Base-by-base conservation (phyloP, 2,113 vertebrate species). In the Maylandia zebra region DNA sequence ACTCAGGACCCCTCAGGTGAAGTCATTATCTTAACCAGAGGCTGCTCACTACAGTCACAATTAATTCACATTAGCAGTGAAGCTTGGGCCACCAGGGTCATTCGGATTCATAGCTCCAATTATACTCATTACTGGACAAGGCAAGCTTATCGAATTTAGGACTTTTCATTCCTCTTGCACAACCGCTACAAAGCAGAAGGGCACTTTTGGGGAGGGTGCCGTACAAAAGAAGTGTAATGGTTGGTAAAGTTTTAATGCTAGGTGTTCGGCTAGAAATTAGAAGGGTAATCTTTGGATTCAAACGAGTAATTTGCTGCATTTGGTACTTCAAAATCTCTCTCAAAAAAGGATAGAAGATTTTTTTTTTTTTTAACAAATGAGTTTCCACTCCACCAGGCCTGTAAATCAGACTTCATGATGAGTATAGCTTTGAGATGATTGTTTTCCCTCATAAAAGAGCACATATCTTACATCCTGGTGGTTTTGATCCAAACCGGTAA, bases 21-120 rank as follows among this genome's bases (percentile, higher is more conserved):
- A 93, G 93, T 94, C 92, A 95, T 95, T 95, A 95, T 92, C 91
- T 92, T 88, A 88, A 91, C 91, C 91, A 89, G 94, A 86, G 88
- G 91, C 90, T 69, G 82, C 87, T 92, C 91, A 61, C 90, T 83
- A 83, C 84, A 88, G 85, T 93, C 89, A 94, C 85, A 87, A 93
- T 94, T 93, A 92, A 93, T 94, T 89, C 89, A 88, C 87, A 94
- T 94, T 93, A 93, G 88, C 87, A 89, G 59, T n/a, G 76, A 76
- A 59, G 80, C 41, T 43, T 27, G 32, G 84, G 71, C 91, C 89
- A 89, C 89, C 53, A 17, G 80, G 76, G 69, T 84, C 57, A 48
- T 81, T 69, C 78, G 81, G 69, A 89, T 87, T 59, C 90, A 83
- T 78, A 30, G 59, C 78, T 88, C 55, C 61, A 90, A 86, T 94